Conservation (phyloP, 2,888 invertebrate genomes). For the Spisula solida region DNA sequence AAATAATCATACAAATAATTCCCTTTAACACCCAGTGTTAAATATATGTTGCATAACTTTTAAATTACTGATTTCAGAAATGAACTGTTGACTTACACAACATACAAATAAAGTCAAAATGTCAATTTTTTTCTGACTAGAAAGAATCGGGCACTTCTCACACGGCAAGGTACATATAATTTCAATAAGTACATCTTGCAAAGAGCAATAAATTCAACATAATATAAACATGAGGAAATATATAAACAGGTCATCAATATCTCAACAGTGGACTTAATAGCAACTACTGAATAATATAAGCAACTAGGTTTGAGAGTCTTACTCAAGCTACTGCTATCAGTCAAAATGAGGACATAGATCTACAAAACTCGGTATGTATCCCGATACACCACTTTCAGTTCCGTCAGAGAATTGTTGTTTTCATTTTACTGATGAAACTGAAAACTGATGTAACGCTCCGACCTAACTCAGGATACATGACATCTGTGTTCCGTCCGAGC, state of each 20-base stretch:
- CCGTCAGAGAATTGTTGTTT: no score
- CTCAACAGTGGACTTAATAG: neutral
- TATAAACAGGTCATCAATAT: neutral
- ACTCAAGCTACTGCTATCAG: neutral
- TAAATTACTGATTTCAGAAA: no score
- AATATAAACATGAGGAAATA: slow-evolving; percentile 6
- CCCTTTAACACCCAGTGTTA: neutral
- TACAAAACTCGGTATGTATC: neutral
- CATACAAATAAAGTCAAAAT: neutral
- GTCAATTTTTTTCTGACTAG: neutral
- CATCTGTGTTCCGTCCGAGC: no score
- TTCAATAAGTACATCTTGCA: neutral
- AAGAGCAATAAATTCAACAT: neutral
- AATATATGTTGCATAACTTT: neutral
- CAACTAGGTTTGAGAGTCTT: neutral
- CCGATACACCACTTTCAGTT: no score
- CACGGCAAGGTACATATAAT: neutral
- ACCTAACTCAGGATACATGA: no score
- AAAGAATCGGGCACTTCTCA: neutral
- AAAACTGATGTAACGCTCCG: no score
- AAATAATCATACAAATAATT: neutral
- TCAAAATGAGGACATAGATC: neutral
- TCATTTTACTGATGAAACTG: no score
- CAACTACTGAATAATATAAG: neutral
- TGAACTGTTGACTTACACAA: no score